A percentile compares a stretch with the other conserved stretches of the same genome.
Evolutionary conservation across 2,888 invertebrate genomes (phyloP).

Genomic region (Acanthosepion esculentum): DNA sequence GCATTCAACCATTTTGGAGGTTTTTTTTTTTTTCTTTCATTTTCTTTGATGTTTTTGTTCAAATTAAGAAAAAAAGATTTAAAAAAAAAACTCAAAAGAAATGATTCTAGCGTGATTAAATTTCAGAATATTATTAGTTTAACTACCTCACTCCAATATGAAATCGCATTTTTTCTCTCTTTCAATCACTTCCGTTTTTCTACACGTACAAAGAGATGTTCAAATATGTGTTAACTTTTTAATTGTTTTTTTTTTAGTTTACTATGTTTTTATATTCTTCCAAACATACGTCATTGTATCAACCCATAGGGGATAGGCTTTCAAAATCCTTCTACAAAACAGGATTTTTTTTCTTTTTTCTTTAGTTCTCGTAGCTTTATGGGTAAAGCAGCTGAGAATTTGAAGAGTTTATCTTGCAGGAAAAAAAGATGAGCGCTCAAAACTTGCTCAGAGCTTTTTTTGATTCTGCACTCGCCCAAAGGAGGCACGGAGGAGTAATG

Average conservation of each 20-base stretch:
- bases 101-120: no score
- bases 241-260: background rate
- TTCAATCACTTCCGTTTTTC: background rate
- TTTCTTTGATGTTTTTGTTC: background rate
- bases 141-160: background rate
- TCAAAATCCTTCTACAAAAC: no score
- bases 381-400: no score
- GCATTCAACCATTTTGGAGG: background rate
- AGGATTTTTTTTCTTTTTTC: no score
- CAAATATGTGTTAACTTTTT: background rate
- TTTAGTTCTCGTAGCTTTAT: no score
- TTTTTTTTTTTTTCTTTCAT: background rate
- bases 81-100: background rate
- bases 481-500: no score
- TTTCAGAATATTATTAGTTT: background rate
- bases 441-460: no score
- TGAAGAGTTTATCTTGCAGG: no score
- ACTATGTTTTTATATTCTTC: background rate
- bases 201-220: background rate
- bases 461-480: no score
- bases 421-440: no score
- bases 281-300: rapidly evolving
- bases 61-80: background rate
- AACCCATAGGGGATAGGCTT: no score
- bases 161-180: background rate